Base-by-base conservation (phyloP, 1,140 invertebrate species). In the Fopius arisanus region DNA sequence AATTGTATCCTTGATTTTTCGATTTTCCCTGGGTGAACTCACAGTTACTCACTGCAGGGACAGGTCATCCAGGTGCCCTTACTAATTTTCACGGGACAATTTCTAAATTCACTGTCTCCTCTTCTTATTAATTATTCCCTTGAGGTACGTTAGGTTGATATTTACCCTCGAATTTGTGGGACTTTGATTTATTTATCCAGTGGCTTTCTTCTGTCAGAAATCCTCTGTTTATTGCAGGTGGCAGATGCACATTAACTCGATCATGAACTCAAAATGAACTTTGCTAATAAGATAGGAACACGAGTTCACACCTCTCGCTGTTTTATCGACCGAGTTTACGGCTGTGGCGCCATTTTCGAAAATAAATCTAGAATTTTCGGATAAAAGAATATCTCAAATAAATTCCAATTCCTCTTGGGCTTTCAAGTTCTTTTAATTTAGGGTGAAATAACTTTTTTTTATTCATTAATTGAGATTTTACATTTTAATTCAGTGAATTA, bases 181-280 rank as follows among this genome's bases (percentile, higher is more conserved):
- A 26, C 10, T 59, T 59, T 59, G 19, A 26, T 37, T 28, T 59
- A 59, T 26, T 59, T 28, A 59, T n/a, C 2, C 7, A 21, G 43
- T 51, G 23, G 33, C 26, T 3, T 9, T 59, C 23, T 59, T 23
- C 54, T 59, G 54, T 59, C 54, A 59, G 2, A 59, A 59, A 59
- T 59, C 54, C 12, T 59, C 21, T 59, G 54, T 59, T 59, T 23
- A 59, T 59, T 59, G 54, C 54, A 23, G 54, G 54, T 59, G 54
- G 54, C 54, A 26, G 54, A 59, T 59, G 23, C 54, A 14, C 23
- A 59, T 59, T 23, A 59, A 59, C 26, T 59, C 12, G 14, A 26
- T 7, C 54, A 10, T 28, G 14, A 59, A 59, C 23, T 14, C n/a
- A n/a, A n/a, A n/a, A 59, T 28, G 9, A 23, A 54, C 5, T 3